These are phyloP conservation scores for Protobothrops mucrosquamatus DNA, from an alignment of 2,113 vertebrate species.

Conservation along the genomic window DNA sequence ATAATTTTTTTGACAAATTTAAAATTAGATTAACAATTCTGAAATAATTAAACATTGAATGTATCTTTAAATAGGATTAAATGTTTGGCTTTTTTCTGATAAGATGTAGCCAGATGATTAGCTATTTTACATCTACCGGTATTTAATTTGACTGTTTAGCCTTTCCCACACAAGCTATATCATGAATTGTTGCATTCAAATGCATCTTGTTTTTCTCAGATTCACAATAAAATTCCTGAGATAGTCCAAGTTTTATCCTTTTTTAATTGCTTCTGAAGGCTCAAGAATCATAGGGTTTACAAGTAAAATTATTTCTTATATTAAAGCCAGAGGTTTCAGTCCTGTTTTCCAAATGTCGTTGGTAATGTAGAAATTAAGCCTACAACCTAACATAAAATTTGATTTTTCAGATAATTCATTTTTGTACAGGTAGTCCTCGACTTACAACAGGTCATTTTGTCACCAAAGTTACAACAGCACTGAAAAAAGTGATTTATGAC, in stretches of 20 bases:
- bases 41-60: neutral
- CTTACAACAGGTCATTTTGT: neutral
- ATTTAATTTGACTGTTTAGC: neutral
- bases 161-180: neutral
- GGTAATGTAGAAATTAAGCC: neutral
- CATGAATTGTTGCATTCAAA: neutral
- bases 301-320: neutral
- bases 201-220: neutral
- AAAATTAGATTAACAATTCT: neutral
- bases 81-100: neutral
- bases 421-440: neutral
- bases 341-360: neutral
- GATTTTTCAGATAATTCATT: neutral
- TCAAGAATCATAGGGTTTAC: neutral
- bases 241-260: neutral
- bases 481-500: neutral
- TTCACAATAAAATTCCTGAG: neutral
- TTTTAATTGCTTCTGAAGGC: accelerated
- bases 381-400: neutral
- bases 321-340: no score
- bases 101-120: neutral
- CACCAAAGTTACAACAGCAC: neutral
- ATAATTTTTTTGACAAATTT: neutral
- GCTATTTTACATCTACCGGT: neutral
- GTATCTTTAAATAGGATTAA: slow-evolving; percentile 3